phyloP scores from a whole-genome alignment of 2,888 invertebrate species.

The Dynastes hyllus region DNA sequence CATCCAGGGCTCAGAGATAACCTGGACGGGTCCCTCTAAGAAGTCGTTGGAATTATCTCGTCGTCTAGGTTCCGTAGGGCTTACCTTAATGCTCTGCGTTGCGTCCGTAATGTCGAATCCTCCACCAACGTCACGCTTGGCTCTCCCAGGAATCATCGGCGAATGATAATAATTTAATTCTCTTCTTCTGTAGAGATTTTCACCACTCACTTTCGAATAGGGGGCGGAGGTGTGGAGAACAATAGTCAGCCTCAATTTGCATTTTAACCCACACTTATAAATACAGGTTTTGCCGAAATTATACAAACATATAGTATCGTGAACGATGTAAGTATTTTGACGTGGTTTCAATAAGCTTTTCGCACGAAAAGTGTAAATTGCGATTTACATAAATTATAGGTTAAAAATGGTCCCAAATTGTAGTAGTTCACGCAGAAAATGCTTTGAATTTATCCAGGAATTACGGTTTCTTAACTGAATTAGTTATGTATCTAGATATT shows the following conservation, averaged over 20 bases:
- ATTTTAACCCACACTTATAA: conserved; percentile 6
- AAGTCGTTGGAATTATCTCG: conserved; percentile 33
- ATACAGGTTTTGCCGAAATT: background rate
- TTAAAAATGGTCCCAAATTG: too few relatives aligned
- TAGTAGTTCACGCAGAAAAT: too few relatives aligned
- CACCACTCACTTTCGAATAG: background rate
- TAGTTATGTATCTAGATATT: too few relatives aligned
- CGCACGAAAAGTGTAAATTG: background rate
- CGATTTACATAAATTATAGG: background rate
- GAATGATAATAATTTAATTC: conserved; percentile 40
- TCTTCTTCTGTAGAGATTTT: conserved; percentile 25
- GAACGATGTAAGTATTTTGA: conserved; percentile 8
- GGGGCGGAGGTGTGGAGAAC: background rate
- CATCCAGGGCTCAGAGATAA: background rate
- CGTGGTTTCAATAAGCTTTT: background rate
- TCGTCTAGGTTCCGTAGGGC: conserved; percentile 27
- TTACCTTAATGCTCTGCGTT: conserved; percentile 25
- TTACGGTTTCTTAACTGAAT: too few relatives aligned
- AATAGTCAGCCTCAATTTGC: conserved; percentile 29
- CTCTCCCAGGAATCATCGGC: background rate
- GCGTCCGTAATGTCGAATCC: conserved; percentile 6
- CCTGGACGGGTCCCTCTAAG: conserved; percentile 23
- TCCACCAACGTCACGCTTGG: conserved; percentile 8
- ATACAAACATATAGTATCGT: conserved; percentile 11
- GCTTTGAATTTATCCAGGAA: too few relatives aligned